Conservation (phyloP, 2,888 invertebrate genomes). For the Parnassius smintheus region DNA sequence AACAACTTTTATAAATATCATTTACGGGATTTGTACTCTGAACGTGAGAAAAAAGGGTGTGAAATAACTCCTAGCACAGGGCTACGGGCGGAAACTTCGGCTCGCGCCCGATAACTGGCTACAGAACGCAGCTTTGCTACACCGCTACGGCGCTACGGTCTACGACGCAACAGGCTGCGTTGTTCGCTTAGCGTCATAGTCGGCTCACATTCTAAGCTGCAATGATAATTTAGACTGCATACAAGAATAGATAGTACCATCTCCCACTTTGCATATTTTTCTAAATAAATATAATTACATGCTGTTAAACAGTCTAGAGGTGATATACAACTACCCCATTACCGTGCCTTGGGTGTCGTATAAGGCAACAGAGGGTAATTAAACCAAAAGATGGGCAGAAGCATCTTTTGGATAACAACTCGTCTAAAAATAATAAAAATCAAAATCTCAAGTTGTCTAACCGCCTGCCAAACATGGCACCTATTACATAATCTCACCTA, state of each 20-base stretch:
- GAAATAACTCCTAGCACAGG: conserved; percentile 40
- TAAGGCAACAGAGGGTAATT: no score
- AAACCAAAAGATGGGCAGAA: no score
- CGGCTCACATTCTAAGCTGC: conserved; percentile 27
- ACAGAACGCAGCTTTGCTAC: conserved; percentile 41
- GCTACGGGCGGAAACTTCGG: conserved; percentile 65
- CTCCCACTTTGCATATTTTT: no score
- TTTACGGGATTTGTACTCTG: conserved; percentile 21
- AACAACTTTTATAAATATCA: conserved; percentile 24
- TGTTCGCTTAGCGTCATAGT: conserved; percentile 25
- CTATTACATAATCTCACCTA: no score
- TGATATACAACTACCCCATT: no score
- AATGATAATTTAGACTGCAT: conserved; percentile 20
- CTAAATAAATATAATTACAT: no score
- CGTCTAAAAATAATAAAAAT: no score
- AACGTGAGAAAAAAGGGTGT: conserved; percentile 26
- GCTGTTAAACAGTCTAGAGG: no score
- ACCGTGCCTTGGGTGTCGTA: no score
- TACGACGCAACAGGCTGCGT: conserved; percentile 64
- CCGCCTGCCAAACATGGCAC: no score
- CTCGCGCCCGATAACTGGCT: conserved; percentile 68
- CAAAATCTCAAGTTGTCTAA: no score
- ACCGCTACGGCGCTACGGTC: conserved; percentile 42
- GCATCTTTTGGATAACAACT: no score
- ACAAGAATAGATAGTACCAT: not conserved